A percentile compares a stretch with the other conserved stretches of the same genome.
phyloP scores from a whole-genome alignment of 2,797 vertebrate species.

The Danio jaintianensis region DNA sequence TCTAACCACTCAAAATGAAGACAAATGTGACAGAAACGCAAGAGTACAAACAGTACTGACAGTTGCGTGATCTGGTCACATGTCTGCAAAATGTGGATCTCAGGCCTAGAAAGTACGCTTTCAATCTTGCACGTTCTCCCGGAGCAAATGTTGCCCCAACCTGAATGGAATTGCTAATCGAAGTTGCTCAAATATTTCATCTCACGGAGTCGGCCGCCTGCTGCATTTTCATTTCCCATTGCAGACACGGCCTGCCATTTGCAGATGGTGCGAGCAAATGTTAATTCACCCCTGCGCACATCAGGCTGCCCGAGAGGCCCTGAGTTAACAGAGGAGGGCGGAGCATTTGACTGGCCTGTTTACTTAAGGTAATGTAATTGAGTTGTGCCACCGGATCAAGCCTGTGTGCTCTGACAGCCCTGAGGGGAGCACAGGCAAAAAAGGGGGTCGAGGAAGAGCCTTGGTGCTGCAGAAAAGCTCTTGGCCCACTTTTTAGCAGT shows the following conservation, averaged over 20 bases:
- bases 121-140: constrained; percentile 27
- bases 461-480: constrained; percentile 49
- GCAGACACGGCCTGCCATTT: constrained; percentile 81
- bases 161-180: constrained; percentile 76
- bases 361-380: constrained; percentile 84
- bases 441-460: constrained; percentile 4
- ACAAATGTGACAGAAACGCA: constrained; percentile 19
- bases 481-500: constrained; percentile 58
- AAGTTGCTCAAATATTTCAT: constrained; percentile 74
- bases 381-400: constrained; percentile 77
- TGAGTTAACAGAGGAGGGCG: constrained; percentile 67
- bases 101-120: constrained; percentile 18
- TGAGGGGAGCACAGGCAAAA: not conserved
- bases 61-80: not conserved
- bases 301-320: constrained; percentile 67
- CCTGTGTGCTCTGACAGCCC: constrained; percentile 39
- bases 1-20: not conserved
- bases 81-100: constrained; percentile 11
- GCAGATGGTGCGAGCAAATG: constrained; percentile 79
- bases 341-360: constrained; percentile 73
- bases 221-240: constrained; percentile 75
- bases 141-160: constrained; percentile 63
- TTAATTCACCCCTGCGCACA: constrained; percentile 77
- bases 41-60: not conserved
- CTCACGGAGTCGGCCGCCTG: constrained; percentile 56